Base-by-base conservation (phyloP, 2,797 vertebrate species). In the Trachurus trachurus region DNA sequence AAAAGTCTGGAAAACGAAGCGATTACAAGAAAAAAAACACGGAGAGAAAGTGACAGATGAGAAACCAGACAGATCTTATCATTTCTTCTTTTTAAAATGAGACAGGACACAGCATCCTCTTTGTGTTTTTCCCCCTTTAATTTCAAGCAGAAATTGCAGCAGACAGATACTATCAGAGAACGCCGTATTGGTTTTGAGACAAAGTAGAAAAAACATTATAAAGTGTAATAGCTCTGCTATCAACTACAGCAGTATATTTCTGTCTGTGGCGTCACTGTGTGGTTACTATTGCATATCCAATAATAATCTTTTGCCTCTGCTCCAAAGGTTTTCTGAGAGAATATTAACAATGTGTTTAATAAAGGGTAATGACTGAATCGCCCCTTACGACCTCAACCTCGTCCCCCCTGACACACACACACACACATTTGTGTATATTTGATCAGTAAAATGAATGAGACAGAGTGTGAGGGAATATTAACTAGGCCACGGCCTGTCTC, bases 281-380 rank as follows among this genome's bases (percentile, higher is more conserved):
- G 58, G 45, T 16, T 45, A 19, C 17, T 47, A 47, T 47, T 17
- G n/a, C 65, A 60, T 70, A 83, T 84, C 74, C 81, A 66, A 65
- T 82, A 76, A 84, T 74, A 63, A 82, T 78, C 79, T 76, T 62
- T 81, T 50, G 29, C 79, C 31, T 71, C 31, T 63, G 67, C 81
- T 76, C 42, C 80, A 68, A 80, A 76, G 65, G 80, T 88, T 87
- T 88, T 87, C 87, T 71, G 60, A 87, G 78, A 79, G 87, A 91
- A 93, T 91, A 90, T 89, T 86, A 93, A 92, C 81, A 77, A 61
- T 76, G 73, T 79, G 74, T 88, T 88, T 89, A 88, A 90, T 89
- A 89, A 88, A 88, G 61, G 86, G 76, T 75, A 85, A 79, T 21
- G 54, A 88, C 77, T 79, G 78, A 82, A 84, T 87, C 21, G 47